Evolutionary conservation across 2,113 vertebrate species (phyloP), one percentile per base, ranked within the genome.

Genomic region (Lagenorhynchus albirostris): DNA sequence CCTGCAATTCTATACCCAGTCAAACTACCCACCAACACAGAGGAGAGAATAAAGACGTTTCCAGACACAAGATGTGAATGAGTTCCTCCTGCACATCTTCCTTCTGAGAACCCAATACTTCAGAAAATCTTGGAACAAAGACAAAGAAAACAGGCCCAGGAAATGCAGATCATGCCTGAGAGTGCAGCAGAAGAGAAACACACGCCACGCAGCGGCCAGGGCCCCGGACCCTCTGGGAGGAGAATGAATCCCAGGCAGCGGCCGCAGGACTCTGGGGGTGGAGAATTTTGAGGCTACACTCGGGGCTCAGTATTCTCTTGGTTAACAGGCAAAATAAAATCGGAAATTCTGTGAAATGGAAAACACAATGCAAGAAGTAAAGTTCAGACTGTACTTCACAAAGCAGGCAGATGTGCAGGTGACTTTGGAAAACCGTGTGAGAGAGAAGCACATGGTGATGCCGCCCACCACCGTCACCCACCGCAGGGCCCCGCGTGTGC

Each of bases 41-140:
- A 8, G 6, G 21, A 81, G 26, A 38, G 12, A 84, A 3, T 0
- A 23, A 14, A 74, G 79, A 25, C 53, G 4, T 9, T 17, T 38
- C 3, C 13, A 12, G 70, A 50, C 38, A 10, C 0, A 2, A 25
- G 25, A 12, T 0, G 33, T 0, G 6, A 15, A 50, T 0, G 3
- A 14, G 71, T 10, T 58, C 11, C 36, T 58, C 21, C 21, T 1
- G 4, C 3, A 3, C 0, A 20, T 67, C 9, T 47, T 76, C 58
- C 33, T 50, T 36, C 73, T 17, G 38, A n/a, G 17, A 68, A 20
- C 31, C 47, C 0, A 6, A 31, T 0, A 17, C 18, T 62, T 63
- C 33, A 71, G 36, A n/a, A 70, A 60, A 47, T 60, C 31, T 18
- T 47, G 47, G 62, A 44, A 58, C 2, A 31, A 38, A 3, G 5